Base-by-base conservation (phyloP, 2,888 invertebrate genomes). In the Nysson spinosus region DNA sequence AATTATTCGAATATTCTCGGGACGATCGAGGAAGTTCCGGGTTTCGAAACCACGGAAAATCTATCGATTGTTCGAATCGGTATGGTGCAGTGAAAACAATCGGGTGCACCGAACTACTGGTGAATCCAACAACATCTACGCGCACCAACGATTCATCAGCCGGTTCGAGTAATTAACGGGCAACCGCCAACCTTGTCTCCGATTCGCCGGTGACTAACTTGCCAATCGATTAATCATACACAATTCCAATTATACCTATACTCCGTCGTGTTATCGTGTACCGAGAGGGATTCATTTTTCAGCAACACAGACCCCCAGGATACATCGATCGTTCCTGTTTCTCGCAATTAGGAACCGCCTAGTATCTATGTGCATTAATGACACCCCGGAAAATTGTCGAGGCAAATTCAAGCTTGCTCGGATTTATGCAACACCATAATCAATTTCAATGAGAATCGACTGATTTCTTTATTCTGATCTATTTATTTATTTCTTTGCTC, bases 221-320 rank as follows among this genome's bases (percentile, higher is more conserved):
- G 58, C 19, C 74, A 32, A 74, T 77, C 69, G 72, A 76, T 74
- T 68, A 68, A 74, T 69, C 69, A 69, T 58, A 68, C 65, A 57
- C 57, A 51, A 43, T 66, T 57, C 56, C 67, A 73, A 72, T 78
- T 69, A 69, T 57, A 54, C 44, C 19, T 26, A 39, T 7, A 19
- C 35, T 24, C 22, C 24, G 2, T n/a, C n/a, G n/a, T n/a, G 32
- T 3, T 17, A 17, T 3, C 30, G 11, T 20, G 19, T 32, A 30
- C 20, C 22, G 19, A n/a, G n/a, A n/a, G n/a, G n/a, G 19, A 40
- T 12, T 32, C 6, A 6, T 20, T 28, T 40, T 30, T 20, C 22
- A 26, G 5, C 17, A 9, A 43, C 2, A 9, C 6, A 40, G 7
- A 4, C 9, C 11, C n/a, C 2, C n/a, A 4, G 1, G 5, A 32